Evolutionary conservation across 2,797 vertebrate genomes (phyloP).

Genomic region (Anguilla anguilla): DNA sequence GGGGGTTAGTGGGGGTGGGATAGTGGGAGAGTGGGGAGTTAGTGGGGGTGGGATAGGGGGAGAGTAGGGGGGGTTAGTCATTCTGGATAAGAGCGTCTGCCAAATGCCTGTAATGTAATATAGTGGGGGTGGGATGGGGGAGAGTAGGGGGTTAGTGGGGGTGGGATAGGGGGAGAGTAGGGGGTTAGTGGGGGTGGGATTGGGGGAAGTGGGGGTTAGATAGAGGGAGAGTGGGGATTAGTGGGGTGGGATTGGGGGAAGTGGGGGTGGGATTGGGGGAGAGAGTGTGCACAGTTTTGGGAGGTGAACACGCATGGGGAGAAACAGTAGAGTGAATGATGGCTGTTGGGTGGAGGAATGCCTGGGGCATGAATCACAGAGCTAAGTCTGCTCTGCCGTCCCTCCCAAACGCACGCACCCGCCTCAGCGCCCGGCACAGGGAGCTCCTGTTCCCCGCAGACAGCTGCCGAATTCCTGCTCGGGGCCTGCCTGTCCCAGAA

Average conservation of each 20-base stretch:
- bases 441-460: background rate
- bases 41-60: background rate
- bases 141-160: too few species aligned
- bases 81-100: too few species aligned
- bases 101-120: too few species aligned
- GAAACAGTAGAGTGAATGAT: background rate
- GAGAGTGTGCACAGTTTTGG: background rate
- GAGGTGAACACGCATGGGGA: background rate
- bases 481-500: background rate
- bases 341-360: slow-evolving; percentile 46
- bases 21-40: too few species aligned
- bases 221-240: background rate
- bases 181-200: background rate
- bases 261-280: background rate
- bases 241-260: background rate
- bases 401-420: background rate
- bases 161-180: background rate
- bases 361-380: slow-evolving; percentile 65
- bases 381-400: slow-evolving; percentile 53
- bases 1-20: background rate
- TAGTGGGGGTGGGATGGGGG: background rate
- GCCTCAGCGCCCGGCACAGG: background rate
- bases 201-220: background rate
- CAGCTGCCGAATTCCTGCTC: background rate
- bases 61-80: background rate